A percentile compares a stretch with the other conserved stretches of the same genome.
phyloP scores from a whole-genome alignment of 2,797 vertebrate genomes.

The Echiichthys vipera region DNA sequence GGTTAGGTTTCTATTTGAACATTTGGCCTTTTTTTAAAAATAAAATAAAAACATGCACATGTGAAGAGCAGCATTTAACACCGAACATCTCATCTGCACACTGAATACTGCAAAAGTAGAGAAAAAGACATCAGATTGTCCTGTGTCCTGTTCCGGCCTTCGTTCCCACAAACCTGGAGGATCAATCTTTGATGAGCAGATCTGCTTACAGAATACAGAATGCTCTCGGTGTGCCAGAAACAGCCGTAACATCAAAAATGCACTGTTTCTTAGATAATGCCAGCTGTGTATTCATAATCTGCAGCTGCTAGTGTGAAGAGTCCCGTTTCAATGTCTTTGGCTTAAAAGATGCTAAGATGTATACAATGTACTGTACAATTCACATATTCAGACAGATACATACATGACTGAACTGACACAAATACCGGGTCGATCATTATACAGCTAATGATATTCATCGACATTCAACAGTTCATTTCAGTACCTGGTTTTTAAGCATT shows the following conservation, averaged over 20 bases:
- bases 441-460: conserved; percentile 1
- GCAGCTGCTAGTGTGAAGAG: not conserved
- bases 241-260: conserved; percentile 25
- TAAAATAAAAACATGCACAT: not conserved
- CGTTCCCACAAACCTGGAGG: conserved; percentile 56
- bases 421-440: not conserved
- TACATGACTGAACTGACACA: not conserved
- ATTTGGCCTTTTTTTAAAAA: not conserved
- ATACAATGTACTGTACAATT: not conserved
- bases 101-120: conserved; percentile 48
- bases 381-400: not conserved
- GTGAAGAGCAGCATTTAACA: conserved; percentile 8
- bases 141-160: conserved; percentile 52
- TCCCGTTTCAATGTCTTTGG: conserved; percentile 1
- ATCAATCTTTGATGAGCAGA: conserved; percentile 70
- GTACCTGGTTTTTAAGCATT: conserved; percentile 26
- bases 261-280: conserved; percentile 5
- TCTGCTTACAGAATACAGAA: conserved; percentile 55
- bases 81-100: conserved; percentile 16
- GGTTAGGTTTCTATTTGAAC: conserved; percentile 1
- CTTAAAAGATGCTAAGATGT: conserved; percentile 4
- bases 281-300: conserved; percentile 11
- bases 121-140: conserved; percentile 45
- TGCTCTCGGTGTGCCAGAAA: conserved; percentile 25
- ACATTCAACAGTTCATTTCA: not conserved